phyloP scores from a whole-genome alignment of 2,797 vertebrate species.

The Oryzias sinensis region DNA sequence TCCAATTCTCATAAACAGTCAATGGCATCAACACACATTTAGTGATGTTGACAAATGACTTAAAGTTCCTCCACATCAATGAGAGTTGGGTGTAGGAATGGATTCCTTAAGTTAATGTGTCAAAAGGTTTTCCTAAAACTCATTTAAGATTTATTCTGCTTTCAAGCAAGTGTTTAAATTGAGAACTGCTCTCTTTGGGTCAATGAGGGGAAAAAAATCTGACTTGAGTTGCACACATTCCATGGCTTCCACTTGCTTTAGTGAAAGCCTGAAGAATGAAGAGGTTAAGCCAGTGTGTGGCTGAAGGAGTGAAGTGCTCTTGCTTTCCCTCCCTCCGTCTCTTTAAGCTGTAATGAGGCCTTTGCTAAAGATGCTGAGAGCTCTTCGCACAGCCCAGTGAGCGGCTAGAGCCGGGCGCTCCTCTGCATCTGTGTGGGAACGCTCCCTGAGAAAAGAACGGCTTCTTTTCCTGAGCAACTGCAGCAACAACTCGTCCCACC shows the following conservation, averaged over 20 bases:
- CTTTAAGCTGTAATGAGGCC: slow-evolving; percentile 69
- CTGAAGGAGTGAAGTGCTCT: slow-evolving; percentile 49
- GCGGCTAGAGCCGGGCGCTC: slow-evolving; percentile 34
- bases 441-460: slow-evolving; percentile 24
- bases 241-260: neutral
- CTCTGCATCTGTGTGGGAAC: slow-evolving; percentile 65
- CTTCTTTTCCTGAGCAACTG: slow-evolving; percentile 5
- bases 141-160: no score
- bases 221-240: slow-evolving; percentile 4
- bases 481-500: neutral
- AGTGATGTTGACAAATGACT: no score
- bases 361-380: slow-evolving; percentile 60
- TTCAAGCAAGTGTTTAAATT: no score
- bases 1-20: no score
- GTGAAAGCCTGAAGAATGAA: slow-evolving; percentile 16
- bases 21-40: no score
- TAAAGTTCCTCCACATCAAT: no score
- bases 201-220: slow-evolving; percentile 5
- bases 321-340: slow-evolving; percentile 35
- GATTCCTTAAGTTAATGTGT: no score
- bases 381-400: slow-evolving; percentile 64
- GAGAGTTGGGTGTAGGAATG: no score
- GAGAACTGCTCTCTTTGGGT: neutral
- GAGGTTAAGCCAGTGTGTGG: slow-evolving; percentile 41
- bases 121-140: no score